Base-by-base conservation (phyloP, 2,113 vertebrate species). In the Notothenia coriiceps region DNA sequence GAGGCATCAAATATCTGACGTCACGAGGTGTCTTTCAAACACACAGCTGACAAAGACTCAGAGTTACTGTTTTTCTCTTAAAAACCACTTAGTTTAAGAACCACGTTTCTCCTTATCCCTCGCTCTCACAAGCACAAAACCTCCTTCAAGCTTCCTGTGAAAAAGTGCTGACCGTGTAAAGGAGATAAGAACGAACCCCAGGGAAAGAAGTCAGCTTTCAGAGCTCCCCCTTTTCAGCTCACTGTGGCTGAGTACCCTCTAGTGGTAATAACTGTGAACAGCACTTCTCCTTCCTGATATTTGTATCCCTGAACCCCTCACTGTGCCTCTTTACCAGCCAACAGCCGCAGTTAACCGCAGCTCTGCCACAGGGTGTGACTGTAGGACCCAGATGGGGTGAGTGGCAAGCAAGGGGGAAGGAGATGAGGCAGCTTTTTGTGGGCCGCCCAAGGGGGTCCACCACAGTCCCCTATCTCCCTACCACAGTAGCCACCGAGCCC, bases 401-500 rank as follows among this genome's bases (percentile, higher is more conserved):
- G 73, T 70, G 75, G 88, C 86, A 74, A 89, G 77, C 51, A 33
- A 47, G 4, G 20, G 79, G 59, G 65, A 78, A 54, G 61, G 71
- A 83, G 78, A 71, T 52, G 63, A 81, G 87, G 79, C 79, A 68
- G 84, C 72, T 79, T 89, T 87, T 75, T 90, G 86, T 91, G 89
- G 89, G 90, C 57, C 79, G 80, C 89, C 85, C 86, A 87, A 86
- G 88, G 90, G 89, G 92, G 87, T 88, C 89, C 84, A 86, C 92
- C 92, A 85, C 92, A 92, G 67, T 57, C 81, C 84, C 91, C 90
- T 85, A 90, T 88, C 90, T 87, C 82, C 55, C 83, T 79, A 93
- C 94, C 91, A 93, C 87, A 93, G 81, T 70, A 92, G 88, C 92
- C 89, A 75, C 87, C 35, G 72, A 90, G 85, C 84, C 91, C 91